Base-by-base conservation (phyloP, 2,113 vertebrate genomes). In the Erpornis zantholeuca region DNA sequence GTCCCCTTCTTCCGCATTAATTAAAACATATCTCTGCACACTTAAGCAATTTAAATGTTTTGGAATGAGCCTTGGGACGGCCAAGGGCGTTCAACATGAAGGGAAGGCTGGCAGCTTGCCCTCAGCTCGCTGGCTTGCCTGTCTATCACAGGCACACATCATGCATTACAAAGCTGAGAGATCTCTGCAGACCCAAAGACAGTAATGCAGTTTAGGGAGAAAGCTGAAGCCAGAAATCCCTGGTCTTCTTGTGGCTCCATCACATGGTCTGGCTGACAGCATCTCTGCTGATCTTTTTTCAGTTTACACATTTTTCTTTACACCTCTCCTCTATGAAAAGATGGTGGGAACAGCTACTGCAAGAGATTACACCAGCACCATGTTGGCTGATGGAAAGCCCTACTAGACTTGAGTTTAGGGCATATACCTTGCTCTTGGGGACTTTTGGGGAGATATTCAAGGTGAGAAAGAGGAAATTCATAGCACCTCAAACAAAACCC, bases 41-140 rank as follows among this genome's bases (percentile, higher is more conserved):
- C 86, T 94, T 94, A 84, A 97, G 83, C 86, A 91, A 97, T 97
- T 95, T 91, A 91, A 97, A 96, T 94, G 73, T 82, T 81, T 79
- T 92, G 86, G 78, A 96, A 78, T 4, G 38, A 96, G 88, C 61
- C 64, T 90, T 70, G 5, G 77, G 93, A 97, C 77, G 0, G 92
- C 97, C 95, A 97, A 96, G 85, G 96, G 93, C 85, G 1, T 96
- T 96, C 95, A 85, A 96, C 97, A 93, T 38, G 63, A 86, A 57
- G 44, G 23, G 70, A 86, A 63, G 60, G 38, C 69, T 97, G 97
- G 97, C 97, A 92, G 53, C 29, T 25, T 44, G 79, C 96, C 97
- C 57, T 35, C 31, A 4, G 69, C 82, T 97, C 21, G 1, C 94
- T 91, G 77, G 60, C 71, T 91, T 68, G 84, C 84, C 86, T 73